Evolutionary conservation across 2,113 vertebrate species (phyloP), one percentile per base, ranked within the genome.

Genomic region (Triplophysa rosa): DNA sequence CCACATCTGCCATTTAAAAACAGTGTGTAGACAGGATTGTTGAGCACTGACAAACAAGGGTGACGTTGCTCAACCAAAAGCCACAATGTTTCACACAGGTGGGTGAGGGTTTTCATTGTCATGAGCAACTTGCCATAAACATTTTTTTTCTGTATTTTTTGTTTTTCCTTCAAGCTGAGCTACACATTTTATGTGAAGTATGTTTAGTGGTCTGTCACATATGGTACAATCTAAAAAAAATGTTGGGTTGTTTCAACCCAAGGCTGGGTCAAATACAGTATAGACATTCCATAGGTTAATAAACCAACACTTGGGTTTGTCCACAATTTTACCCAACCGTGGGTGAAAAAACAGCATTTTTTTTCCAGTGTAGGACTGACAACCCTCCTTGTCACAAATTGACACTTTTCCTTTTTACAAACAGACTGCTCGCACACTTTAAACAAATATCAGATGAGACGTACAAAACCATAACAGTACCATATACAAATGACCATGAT

Each of bases 391-490:
- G 33, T 76, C 68, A 83, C 73, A 45, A 54, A 63, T 80, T 64
- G 77, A 86, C 83, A 82, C 40, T 67, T 78, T 68, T 73, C 47
- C 56, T 78, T 64, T 84, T 81, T 71, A 86, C 80, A 85, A 79
- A 81, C 73, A 66, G 66, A 79, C 77, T 80, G 78, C 70, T 77
- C 71, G 84, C 23, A 68, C 66, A 67, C 67, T 73, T 71, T 82
- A 74, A 85, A 58, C 26, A 78, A 67, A 63, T 64, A 81, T 82
- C 67, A 67, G 75, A 86, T 79, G 72, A 82, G 84, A 86, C 80
- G 86, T 78, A 83, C 49, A 80, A 84, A 84, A 87, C 81, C 82
- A 82, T 75, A 84, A 84, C 85, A 86, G 77, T 84, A 87, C 81
- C 85, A 89, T 84, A 87, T 80, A 82, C 61, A 87, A 84, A 83